Evolutionary conservation across 2,797 vertebrate species (phyloP).

Genomic region (Sciurus vulgaris): DNA sequence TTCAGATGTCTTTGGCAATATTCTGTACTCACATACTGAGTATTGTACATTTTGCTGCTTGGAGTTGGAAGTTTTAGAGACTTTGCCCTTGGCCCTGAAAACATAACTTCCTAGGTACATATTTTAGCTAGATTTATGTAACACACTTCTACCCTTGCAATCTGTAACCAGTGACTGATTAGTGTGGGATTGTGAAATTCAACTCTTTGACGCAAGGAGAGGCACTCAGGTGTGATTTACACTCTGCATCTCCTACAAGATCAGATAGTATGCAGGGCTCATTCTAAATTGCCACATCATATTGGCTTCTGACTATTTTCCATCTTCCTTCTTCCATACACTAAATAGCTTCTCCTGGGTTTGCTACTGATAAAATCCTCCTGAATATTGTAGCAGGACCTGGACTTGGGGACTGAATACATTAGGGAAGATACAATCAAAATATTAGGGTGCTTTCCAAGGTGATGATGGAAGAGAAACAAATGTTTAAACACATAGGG

Average conservation of each 20-base stretch:
- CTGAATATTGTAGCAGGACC: not conserved
- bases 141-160: not conserved
- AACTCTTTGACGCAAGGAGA: not conserved
- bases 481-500: not conserved
- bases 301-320: not conserved
- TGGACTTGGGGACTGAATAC: not conserved
- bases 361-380: not conserved
- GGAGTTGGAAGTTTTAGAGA: not conserved
- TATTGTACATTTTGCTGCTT: not conserved
- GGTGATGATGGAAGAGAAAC: not conserved
- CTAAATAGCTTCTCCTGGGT: not conserved
- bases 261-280: rapidly evolving
- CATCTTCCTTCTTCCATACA: not conserved
- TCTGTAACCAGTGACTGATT: not conserved
- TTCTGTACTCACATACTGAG: not conserved
- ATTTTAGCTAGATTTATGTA: not conserved
- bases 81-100: not conserved
- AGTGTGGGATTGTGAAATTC: not conserved
- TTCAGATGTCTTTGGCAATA: not conserved
- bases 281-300: not conserved
- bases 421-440: not conserved
- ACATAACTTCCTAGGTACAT: not conserved
- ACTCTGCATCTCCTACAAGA: not conserved
- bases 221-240: not conserved
- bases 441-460: not conserved